These are phyloP conservation scores for Pampusana beccarii DNA, from an alignment of 2,113 vertebrate species.

Conservation along the genomic window DNA sequence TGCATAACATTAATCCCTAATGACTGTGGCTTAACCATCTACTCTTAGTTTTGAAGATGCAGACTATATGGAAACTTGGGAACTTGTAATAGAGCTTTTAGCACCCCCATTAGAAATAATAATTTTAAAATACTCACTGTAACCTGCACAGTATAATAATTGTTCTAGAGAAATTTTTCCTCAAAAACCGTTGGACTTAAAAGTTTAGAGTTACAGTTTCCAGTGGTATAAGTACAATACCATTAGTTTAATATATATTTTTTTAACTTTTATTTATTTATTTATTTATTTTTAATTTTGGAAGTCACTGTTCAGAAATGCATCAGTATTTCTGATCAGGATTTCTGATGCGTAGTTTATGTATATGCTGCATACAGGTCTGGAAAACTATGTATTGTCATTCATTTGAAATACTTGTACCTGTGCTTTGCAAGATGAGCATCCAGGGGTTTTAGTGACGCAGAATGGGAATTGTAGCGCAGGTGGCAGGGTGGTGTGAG, in stretches of 20 bases:
- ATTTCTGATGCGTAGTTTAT: neutral
- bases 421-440: neutral
- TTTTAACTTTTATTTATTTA: no score
- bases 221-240: neutral
- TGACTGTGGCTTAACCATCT: neutral
- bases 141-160: neutral
- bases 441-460: neutral
- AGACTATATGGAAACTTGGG: neutral
- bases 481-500: rapidly evolving
- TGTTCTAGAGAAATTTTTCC: neutral
- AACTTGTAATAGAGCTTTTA: neutral
- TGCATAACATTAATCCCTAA: neutral
- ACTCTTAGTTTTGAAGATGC: neutral
- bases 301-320: neutral
- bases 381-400: neutral
- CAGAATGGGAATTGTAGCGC: neutral
- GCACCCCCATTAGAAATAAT: neutral
- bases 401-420: neutral
- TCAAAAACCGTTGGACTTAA: neutral
- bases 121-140: neutral
- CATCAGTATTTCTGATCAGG: neutral
- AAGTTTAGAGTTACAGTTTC: neutral
- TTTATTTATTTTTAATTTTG: neutral
- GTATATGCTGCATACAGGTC: neutral
- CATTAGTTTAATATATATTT: neutral